These are phyloP conservation scores for Allophyes oxyacanthae DNA, from an alignment of 2,888 invertebrate genomes.

Conservation along the genomic window DNA sequence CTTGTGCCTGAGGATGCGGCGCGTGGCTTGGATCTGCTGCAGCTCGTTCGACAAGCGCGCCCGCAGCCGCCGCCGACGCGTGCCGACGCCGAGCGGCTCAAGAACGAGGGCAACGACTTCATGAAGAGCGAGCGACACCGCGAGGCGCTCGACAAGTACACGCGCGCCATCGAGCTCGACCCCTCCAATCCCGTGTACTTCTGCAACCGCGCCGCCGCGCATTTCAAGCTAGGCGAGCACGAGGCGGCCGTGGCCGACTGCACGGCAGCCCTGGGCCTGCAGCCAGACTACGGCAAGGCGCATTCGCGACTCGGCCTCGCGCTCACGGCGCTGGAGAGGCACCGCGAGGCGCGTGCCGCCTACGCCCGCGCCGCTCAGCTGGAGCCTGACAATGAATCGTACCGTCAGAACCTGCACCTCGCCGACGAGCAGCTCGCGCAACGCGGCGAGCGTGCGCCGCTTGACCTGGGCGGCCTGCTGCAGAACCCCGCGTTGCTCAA, in stretches of 20 bases:
- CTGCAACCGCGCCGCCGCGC: constrained; percentile 99
- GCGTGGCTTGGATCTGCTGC: constrained; percentile 74
- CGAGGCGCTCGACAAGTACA: constrained; percentile 95
- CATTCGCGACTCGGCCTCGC: constrained; percentile 97
- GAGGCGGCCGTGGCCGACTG: constrained; percentile 97
- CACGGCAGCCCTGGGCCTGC: constrained; percentile 95
- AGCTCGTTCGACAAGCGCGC: constrained; percentile 63
- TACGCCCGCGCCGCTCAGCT: constrained; percentile 96
- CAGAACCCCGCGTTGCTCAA: constrained; percentile 95
- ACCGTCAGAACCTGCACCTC: constrained; percentile 95
- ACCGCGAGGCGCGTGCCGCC: constrained; percentile 95
- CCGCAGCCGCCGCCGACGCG: constrained; percentile 63
- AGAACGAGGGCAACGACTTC: constrained; percentile 96
- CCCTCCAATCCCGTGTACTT: constrained; percentile 97
- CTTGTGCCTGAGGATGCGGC: constrained; percentile 87
- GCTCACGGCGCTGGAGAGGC: constrained; percentile 94
- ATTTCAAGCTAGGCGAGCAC: constrained; percentile 96
- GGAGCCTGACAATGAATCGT: constrained; percentile 97
- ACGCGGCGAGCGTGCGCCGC: constrained; percentile 90
- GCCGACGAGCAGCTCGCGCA: constrained; percentile 92
- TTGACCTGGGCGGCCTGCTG: constrained; percentile 91
- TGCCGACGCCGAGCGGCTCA: constrained; percentile 94
- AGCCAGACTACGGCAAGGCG: constrained; percentile 98
- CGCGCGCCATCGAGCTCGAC: constrained; percentile 96
- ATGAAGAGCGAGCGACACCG: constrained; percentile 95